These are phyloP conservation scores for Anaspis maculata DNA, from an alignment of 2,888 invertebrate species.

Conservation along the genomic window DNA sequence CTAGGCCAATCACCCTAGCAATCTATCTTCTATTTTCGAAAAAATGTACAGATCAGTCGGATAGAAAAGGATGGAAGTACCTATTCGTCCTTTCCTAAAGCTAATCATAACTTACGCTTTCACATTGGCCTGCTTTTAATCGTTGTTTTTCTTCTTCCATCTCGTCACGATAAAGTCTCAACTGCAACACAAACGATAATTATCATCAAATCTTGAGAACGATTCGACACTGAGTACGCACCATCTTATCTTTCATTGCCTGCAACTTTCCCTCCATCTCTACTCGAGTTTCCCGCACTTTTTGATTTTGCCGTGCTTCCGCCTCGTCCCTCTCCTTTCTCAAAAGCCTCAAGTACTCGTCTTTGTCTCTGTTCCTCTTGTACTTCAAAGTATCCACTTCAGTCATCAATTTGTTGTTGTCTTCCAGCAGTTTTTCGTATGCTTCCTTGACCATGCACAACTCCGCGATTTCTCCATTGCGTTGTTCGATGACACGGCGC, in stretches of 20 bases:
- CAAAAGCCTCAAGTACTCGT: slow-evolving; percentile 33
- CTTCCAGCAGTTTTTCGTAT: slow-evolving; percentile 37
- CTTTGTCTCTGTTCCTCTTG: slow-evolving; percentile 35
- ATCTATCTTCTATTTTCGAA: too few species aligned
- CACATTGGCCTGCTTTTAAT: slow-evolving; percentile 47
- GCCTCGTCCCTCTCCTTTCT: slow-evolving; percentile 32
- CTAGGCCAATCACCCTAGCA: too few species aligned
- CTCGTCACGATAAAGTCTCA: slow-evolving; percentile 56
- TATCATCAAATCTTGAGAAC: slow-evolving; percentile 3
- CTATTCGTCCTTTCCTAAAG: too few species aligned
- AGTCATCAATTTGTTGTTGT: slow-evolving; percentile 34
- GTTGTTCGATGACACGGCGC: slow-evolving; percentile 22
- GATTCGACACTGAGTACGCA: slow-evolving; percentile 43
- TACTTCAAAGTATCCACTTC: slow-evolving; percentile 38
- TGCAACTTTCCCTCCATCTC: slow-evolving; percentile 70
- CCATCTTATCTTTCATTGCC: slow-evolving; percentile 75
- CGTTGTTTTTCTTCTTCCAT: slow-evolving; percentile 51
- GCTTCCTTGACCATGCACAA: slow-evolving; percentile 37
- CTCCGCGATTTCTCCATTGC: slow-evolving; percentile 22
- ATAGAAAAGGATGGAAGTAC: too few species aligned
- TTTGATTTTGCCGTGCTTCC: slow-evolving; percentile 35
- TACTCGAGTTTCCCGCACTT: slow-evolving; percentile 48
- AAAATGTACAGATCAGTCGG: too few species aligned
- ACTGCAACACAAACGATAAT: too few species aligned
- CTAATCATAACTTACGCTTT: slow-evolving; percentile 46